phyloP scores from a whole-genome alignment of 2,113 vertebrate species.

The Petromus typicus region DNA sequence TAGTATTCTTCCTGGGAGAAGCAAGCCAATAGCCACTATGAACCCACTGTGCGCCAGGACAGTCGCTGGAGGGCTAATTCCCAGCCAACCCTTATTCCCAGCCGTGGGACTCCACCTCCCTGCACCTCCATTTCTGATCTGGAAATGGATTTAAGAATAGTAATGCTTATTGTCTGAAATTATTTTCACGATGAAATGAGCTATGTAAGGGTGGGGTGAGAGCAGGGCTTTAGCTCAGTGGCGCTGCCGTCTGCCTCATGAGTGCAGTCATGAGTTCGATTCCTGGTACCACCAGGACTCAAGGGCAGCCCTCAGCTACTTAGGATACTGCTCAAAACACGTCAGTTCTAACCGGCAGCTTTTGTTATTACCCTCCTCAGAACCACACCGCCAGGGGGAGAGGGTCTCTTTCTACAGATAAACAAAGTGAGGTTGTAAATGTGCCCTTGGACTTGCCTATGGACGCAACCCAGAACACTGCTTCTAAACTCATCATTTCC shows the following conservation, averaged over 20 bases:
- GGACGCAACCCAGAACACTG: neutral
- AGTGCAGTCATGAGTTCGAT: too few species aligned
- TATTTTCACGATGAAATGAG: neutral
- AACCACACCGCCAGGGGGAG: accelerated
- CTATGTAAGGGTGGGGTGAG: too few species aligned
- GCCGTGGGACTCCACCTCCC: neutral
- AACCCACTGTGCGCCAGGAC: neutral
- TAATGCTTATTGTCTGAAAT: neutral
- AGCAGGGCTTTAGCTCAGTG: too few species aligned
- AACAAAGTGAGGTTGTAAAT: neutral
- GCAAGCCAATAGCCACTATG: neutral
- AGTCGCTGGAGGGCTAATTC: too few species aligned
- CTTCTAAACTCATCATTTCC: neutral
- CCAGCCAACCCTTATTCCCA: neutral
- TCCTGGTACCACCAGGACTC: too few species aligned
- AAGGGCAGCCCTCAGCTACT: too few species aligned
- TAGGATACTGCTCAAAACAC: neutral
- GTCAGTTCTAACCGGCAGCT: neutral
- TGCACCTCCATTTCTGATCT: neutral
- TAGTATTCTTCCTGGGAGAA: neutral
- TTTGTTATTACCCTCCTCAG: neutral
- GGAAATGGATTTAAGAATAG: neutral
- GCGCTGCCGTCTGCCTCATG: too few species aligned
- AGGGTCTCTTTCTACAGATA: neutral
- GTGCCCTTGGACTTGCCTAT: neutral